phyloP scores from a whole-genome alignment of 2,113 vertebrate genomes.

The Anthoscopus minutus region DNA sequence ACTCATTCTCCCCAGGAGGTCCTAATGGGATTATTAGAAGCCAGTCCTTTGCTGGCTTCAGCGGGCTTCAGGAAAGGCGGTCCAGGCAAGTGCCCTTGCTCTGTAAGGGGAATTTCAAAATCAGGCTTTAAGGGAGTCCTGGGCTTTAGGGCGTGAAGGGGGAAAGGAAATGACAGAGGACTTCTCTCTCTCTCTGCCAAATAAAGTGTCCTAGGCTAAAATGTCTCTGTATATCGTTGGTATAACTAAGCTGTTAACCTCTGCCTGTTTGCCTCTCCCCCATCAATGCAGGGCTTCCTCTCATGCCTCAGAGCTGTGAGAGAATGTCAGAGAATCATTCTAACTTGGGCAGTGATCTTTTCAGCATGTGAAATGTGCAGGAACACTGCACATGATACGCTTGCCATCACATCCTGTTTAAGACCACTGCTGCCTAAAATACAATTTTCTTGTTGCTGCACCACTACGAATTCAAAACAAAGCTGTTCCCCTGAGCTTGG shows the following conservation, averaged over 20 bases:
- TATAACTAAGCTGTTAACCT: background rate
- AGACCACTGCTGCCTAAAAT: background rate
- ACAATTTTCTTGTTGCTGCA: background rate
- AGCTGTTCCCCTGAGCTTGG: background rate
- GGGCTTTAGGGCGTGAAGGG: background rate
- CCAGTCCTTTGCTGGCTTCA: slow-evolving; percentile 97
- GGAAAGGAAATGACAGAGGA: background rate
- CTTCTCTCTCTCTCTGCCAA: background rate
- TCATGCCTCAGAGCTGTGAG: background rate
- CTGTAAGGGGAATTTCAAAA: background rate
- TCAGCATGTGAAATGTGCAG: background rate
- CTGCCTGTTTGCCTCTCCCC: background rate
- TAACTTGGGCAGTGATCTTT: background rate
- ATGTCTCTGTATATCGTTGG: background rate
- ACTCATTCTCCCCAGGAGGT: slow-evolving; percentile 88
- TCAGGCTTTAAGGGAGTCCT: background rate
- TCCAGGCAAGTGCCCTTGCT: slow-evolving; percentile 78
- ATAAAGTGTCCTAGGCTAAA: background rate
- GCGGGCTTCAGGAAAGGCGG: slow-evolving; percentile 90
- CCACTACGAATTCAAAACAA: background rate
- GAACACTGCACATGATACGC: background rate
- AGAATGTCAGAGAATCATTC: background rate
- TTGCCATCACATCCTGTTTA: background rate
- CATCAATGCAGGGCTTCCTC: background rate
- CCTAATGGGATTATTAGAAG: slow-evolving; percentile 97